These are phyloP conservation scores for Neofelis nebulosa DNA, from an alignment of 2,113 vertebrate species.

Conservation along the genomic window DNA sequence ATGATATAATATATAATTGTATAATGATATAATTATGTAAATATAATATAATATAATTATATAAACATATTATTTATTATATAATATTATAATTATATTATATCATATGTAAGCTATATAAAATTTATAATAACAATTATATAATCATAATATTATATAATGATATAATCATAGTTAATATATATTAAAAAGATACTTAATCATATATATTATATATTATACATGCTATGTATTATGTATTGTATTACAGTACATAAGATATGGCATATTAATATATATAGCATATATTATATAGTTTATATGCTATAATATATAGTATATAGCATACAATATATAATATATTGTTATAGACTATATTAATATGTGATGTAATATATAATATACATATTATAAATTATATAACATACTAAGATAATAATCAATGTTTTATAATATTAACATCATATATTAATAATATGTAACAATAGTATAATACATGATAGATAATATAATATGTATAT, in stretches of 20 bases:
- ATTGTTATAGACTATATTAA: not conserved
- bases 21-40: not conserved
- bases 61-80: not conserved
- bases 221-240: not conserved
- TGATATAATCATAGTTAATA: not conserved
- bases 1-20: not conserved
- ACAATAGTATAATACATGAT: not conserved
- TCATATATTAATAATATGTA: not conserved
- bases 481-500: not conserved
- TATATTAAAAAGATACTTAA: not conserved
- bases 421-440: too few species aligned
- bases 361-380: not conserved
- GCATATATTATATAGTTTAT: not conserved
- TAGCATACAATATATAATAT: not conserved
- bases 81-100: too few species aligned
- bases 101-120: too few species aligned
- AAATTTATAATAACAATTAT: not conserved
- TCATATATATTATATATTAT: not conserved
- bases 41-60: not conserved
- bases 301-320: not conserved
- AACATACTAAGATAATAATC: too few species aligned
- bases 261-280: not conserved
- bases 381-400: not conserved
- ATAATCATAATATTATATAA: too few species aligned
- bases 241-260: not conserved